Conservation (phyloP, 1,140 invertebrate species). For the Platorchestia sp. region DNA sequence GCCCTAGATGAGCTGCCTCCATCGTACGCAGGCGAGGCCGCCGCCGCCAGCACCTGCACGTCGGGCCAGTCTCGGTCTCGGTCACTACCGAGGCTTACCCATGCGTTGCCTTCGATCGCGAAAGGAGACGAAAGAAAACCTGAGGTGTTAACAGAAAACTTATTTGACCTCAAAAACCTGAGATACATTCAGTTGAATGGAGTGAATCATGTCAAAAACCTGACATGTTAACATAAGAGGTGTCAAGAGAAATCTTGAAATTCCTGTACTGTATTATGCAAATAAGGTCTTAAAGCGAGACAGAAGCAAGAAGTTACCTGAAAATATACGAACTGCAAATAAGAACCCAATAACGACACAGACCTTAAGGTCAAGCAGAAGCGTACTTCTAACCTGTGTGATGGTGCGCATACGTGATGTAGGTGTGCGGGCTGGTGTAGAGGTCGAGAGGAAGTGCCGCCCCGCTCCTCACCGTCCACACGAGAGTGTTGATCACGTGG, state of each 20-base stretch:
- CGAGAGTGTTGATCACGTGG: conserved; percentile 60
- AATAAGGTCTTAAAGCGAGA: too few relatives aligned
- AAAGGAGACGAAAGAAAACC: conserved; percentile 57
- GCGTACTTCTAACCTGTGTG: not conserved
- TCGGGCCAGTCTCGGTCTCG: conserved; percentile 80
- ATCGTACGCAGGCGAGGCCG: conserved; percentile 69
- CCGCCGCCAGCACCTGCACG: conserved; percentile 88
- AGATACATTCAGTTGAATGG: too few relatives aligned
- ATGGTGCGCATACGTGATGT: not conserved
- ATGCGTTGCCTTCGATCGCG: conserved; percentile 62
- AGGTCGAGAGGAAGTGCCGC: conserved; percentile 48
- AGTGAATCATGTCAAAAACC: too few relatives aligned
- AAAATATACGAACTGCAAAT: too few relatives aligned
- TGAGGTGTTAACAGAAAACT: not conserved
- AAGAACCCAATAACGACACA: too few relatives aligned
- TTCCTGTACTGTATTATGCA: too few relatives aligned
- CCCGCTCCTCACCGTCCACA: conserved; percentile 53
- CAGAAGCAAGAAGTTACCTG: too few relatives aligned
- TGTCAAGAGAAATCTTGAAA: too few relatives aligned
- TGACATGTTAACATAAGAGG: too few relatives aligned
- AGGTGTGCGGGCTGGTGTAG: not conserved
- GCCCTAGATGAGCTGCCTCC: not conserved
- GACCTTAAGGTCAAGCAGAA: too few relatives aligned
- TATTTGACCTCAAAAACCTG: too few relatives aligned
- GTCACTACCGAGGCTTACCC: conserved; percentile 64